Conservation (phyloP, 2,888 invertebrate species). For the Drepana falcataria region DNA sequence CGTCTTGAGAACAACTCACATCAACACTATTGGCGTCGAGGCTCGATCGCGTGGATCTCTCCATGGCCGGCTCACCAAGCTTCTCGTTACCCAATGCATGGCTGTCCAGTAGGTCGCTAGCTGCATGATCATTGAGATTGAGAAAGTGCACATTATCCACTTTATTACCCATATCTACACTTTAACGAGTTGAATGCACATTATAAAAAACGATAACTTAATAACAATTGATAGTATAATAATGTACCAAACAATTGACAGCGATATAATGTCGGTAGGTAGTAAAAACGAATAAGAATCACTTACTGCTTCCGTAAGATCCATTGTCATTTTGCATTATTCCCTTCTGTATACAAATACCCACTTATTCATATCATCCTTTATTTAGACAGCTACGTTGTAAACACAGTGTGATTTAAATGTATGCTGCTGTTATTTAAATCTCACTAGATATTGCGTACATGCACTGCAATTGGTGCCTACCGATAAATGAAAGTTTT, state of each 20-base stretch:
- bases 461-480: not conserved
- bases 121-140: conserved; percentile 63
- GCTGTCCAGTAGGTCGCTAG: conserved; percentile 73
- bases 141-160: conserved; percentile 60
- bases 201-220: conserved; percentile 56
- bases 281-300: conserved; percentile 26
- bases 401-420: not conserved
- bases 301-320: conserved; percentile 69
- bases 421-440: not conserved
- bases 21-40: conserved; percentile 71
- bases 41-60: conserved; percentile 64
- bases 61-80: conserved; percentile 57
- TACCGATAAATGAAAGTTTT: conserved; percentile 12
- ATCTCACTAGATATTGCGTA: not conserved
- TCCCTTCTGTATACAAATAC: not conserved
- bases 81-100: conserved; percentile 70
- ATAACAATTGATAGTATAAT: conserved; percentile 32
- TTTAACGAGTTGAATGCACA: conserved; percentile 57
- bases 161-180: conserved; percentile 68
- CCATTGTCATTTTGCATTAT: conserved; percentile 63
- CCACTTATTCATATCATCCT: not conserved
- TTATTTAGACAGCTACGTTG: not conserved
- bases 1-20: conserved; percentile 44
- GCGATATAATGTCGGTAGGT: conserved; percentile 41
- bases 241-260: conserved; percentile 31